Percentiles rank a stretch among this genome's conserved stretches.
These are phyloP conservation scores for Istiophorus platypterus DNA, from an alignment of 2,113 vertebrate species.

Conservation along the genomic window DNA sequence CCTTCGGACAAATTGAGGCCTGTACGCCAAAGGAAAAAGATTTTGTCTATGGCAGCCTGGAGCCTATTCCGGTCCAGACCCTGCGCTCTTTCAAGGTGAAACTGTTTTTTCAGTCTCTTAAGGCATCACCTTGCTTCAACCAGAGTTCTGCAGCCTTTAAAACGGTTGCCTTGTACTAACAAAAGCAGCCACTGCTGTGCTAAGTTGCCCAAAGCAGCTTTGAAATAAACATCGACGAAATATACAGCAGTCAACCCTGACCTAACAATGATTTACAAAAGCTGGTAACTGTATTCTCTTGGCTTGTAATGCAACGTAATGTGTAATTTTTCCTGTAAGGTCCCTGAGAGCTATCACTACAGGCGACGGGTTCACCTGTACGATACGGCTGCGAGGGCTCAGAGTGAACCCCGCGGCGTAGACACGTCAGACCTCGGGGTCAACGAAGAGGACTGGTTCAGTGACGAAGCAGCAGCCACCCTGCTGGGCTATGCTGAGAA, in stretches of 20 bases:
- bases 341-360: slow-evolving; percentile 90
- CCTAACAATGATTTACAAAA: too few species aligned
- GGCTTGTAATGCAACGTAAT: not conserved
- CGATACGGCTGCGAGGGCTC: not conserved
- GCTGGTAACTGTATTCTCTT: too few species aligned
- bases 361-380: slow-evolving; percentile 70
- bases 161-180: not conserved
- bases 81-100: slow-evolving; percentile 90
- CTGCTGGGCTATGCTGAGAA: slow-evolving; percentile 71
- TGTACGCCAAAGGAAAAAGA: slow-evolving; percentile 92
- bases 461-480: slow-evolving; percentile 67
- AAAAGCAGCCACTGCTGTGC: too few species aligned
- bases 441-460: slow-evolving; percentile 78
- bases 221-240: too few species aligned
- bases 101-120: too few species aligned
- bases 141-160: not conserved
- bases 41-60: slow-evolving; percentile 92
- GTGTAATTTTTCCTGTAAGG: slow-evolving; percentile 38
- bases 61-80: slow-evolving; percentile 92
- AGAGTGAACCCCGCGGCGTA: slow-evolving; percentile 81
- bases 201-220: too few species aligned
- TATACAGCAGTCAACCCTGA: too few species aligned
- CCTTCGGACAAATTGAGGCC: slow-evolving; percentile 91
- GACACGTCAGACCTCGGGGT: slow-evolving; percentile 92
- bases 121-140: too few species aligned